Percentiles rank a stretch among this genome's conserved stretches.
phyloP scores from a whole-genome alignment of 2,888 invertebrate genomes.

The Oscheius myriophilus region DNA sequence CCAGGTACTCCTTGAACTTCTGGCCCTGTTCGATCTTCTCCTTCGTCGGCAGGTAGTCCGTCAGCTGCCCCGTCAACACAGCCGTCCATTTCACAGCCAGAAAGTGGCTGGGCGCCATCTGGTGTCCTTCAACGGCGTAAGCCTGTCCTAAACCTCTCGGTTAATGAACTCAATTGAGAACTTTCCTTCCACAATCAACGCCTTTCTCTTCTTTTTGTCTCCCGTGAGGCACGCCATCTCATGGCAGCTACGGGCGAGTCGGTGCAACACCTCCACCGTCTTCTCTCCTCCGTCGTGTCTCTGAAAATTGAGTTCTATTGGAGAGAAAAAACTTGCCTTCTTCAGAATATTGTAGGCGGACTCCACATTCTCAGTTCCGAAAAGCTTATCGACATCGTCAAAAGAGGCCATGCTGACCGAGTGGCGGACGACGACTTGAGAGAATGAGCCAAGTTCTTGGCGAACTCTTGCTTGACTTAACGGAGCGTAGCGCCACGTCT shows the following conservation, averaged over 20 bases:
- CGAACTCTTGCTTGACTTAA: too few species aligned
- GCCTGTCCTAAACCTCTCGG: constrained; percentile 45
- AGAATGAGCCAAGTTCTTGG: too few species aligned
- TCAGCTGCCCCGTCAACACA: constrained; percentile 57
- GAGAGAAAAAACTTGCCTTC: too few species aligned
- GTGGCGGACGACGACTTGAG: too few species aligned
- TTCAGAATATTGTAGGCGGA: constrained; percentile 14
- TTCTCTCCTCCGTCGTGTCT: constrained; percentile 1
- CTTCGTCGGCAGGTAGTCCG: constrained; percentile 65
- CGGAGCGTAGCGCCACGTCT: too few species aligned
- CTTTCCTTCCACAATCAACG: constrained; percentile 57
- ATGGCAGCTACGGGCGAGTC: constrained; percentile 43
- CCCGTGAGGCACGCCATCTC: constrained; percentile 25
- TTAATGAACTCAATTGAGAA: background rate
- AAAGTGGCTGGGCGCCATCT: constrained; percentile 54
- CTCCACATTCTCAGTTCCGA: constrained; percentile 20
- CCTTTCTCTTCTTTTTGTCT: constrained; percentile 58
- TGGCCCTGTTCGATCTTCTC: constrained; percentile 67
- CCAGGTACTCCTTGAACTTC: constrained; percentile 64
- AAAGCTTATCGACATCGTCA: constrained; percentile 15
- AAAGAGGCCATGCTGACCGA: background rate
- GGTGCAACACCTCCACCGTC: constrained; percentile 37
- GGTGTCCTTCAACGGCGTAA: constrained; percentile 57
- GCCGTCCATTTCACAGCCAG: constrained; percentile 64
- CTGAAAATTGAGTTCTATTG: background rate